phyloP scores from a whole-genome alignment of 92 coral and sea anemone genomes.

The Parazoanthus swiftii region DNA sequence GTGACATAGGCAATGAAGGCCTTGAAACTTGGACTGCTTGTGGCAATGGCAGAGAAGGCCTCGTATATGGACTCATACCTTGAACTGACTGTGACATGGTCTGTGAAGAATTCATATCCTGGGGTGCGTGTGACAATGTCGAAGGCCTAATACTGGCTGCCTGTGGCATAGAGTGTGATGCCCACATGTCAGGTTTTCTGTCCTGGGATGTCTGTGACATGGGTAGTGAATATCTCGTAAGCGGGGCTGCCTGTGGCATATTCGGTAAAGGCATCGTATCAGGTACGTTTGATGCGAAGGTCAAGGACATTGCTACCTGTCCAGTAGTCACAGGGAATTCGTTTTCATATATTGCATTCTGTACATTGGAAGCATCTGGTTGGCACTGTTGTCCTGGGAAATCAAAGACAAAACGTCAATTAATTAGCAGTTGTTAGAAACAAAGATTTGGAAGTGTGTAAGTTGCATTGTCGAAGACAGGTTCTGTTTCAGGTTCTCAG shows the following conservation, averaged over 20 bases:
- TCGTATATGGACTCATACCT: neutral
- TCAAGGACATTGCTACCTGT: neutral
- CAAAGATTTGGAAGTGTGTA: neutral
- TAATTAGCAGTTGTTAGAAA: neutral
- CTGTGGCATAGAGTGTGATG: neutral
- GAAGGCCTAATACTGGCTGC: neutral
- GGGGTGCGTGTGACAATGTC: neutral
- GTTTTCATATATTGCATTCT: neutral
- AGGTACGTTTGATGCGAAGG: neutral
- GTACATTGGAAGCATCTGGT: neutral
- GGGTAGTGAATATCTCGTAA: neutral
- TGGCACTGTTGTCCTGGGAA: neutral
- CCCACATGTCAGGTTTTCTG: neutral
- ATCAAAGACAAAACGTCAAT: neutral
- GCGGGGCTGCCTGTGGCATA: neutral
- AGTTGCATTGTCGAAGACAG: neutral
- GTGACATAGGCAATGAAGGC: neutral
- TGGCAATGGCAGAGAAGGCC: neutral
- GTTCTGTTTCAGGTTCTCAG: too few species aligned
- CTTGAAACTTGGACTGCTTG: neutral
- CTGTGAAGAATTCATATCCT: neutral
- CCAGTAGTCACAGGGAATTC: neutral
- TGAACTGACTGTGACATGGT: neutral
- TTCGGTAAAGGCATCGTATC: neutral
- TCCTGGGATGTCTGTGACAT: neutral